These are phyloP conservation scores for Pseudolycoriella hygida DNA, from an alignment of 2,888 invertebrate genomes.

Conservation along the genomic window DNA sequence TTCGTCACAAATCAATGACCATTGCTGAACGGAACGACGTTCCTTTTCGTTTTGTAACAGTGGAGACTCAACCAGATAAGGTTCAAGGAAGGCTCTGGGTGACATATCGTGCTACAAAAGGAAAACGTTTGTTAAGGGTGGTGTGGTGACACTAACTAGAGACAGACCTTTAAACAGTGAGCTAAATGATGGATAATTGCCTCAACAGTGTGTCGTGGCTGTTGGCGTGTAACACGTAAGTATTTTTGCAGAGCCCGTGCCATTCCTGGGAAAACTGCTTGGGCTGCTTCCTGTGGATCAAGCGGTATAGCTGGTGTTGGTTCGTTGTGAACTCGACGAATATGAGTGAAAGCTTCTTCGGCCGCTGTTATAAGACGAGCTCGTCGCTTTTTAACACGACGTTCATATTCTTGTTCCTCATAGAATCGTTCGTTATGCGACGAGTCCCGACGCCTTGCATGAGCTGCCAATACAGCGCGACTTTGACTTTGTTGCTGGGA, in stretches of 20 bases:
- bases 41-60: slow-evolving; percentile 75
- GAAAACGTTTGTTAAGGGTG: too few relatives aligned
- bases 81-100: slow-evolving; percentile 87
- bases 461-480: slow-evolving; percentile 49
- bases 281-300: slow-evolving; percentile 91
- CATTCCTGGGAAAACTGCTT: slow-evolving; percentile 93
- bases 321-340: slow-evolving; percentile 61
- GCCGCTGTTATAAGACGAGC: slow-evolving; percentile 84
- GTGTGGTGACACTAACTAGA: too few relatives aligned
- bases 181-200: slow-evolving; percentile 81
- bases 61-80: slow-evolving; percentile 73
- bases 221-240: slow-evolving; percentile 85
- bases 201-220: slow-evolving; percentile 89
- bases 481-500: slow-evolving; percentile 54
- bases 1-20: slow-evolving; percentile 91
- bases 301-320: slow-evolving; percentile 66
- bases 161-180: slow-evolving; percentile 74
- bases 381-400: slow-evolving; percentile 75
- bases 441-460: slow-evolving; percentile 69
- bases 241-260: slow-evolving; percentile 93
- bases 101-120: slow-evolving; percentile 88
- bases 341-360: slow-evolving; percentile 96
- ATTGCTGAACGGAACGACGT: slow-evolving; percentile 67
- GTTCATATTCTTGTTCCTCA: slow-evolving; percentile 93
- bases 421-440: slow-evolving; percentile 96